These are phyloP conservation scores for Acronicta leporina DNA, from an alignment of 2,888 invertebrate genomes.

Conservation along the genomic window DNA sequence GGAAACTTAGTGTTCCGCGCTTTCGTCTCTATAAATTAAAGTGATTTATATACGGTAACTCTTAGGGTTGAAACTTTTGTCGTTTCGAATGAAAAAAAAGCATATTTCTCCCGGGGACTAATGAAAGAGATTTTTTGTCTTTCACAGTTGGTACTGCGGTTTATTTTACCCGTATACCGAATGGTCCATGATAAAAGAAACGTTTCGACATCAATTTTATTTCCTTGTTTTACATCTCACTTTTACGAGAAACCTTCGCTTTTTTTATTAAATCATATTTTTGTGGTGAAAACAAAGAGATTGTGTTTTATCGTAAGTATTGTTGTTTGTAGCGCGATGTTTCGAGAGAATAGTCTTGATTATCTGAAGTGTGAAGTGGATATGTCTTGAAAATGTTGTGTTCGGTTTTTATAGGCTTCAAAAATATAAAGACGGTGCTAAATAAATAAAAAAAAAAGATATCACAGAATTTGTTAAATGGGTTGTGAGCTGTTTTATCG, in stretches of 20 bases:
- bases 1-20: conserved; percentile 73
- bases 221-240: conserved; percentile 57
- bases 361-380: not conserved
- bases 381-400: not conserved
- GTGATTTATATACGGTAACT: conserved; percentile 82
- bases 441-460: too few species aligned
- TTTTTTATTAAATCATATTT: conserved; percentile 39
- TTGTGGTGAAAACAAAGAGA: conserved; percentile 20
- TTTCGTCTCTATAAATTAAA: conserved; percentile 85
- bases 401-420: not conserved
- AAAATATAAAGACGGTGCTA: not conserved
- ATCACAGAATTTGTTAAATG: too few species aligned
- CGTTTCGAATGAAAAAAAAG: conserved; percentile 76
- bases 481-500: too few species aligned
- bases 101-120: conserved; percentile 74
- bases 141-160: conserved; percentile 56
- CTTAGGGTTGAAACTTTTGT: conserved; percentile 79
- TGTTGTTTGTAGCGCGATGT: conserved; percentile 13
- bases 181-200: conserved; percentile 65
- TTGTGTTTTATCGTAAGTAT: conserved; percentile 15
- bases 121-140: conserved; percentile 76
- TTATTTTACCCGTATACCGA: conserved; percentile 61
- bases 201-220: conserved; percentile 61
- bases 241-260: conserved; percentile 45
- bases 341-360: not conserved